Conservation (phyloP, 1,140 invertebrate species). For the Aphelenchoides fujianensis region DNA sequence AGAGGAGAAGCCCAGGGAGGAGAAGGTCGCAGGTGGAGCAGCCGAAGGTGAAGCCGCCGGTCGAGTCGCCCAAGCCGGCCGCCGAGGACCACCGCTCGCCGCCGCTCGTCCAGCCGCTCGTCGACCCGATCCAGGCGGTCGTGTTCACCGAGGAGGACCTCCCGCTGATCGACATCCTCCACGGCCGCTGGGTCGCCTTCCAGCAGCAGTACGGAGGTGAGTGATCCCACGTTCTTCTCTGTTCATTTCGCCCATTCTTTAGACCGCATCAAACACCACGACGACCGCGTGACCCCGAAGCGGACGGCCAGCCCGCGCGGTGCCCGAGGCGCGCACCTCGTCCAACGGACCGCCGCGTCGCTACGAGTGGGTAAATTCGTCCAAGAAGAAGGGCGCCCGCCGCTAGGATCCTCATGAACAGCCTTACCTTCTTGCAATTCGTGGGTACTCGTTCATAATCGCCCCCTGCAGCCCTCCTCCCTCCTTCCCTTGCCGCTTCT, state of each 20-base stretch:
- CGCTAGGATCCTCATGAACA: too few species aligned
- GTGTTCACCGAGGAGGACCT: not conserved
- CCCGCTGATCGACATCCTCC: not conserved
- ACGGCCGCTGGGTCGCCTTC: not conserved
- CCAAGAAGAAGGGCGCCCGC: too few species aligned
- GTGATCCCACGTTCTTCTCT: too few species aligned
- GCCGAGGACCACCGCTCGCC: too few species aligned
- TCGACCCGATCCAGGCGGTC: not conserved
- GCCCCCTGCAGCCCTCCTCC: too few species aligned
- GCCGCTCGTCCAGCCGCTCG: not conserved
- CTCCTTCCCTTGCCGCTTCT: too few species aligned
- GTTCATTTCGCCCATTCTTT: not conserved
- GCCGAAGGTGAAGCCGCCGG: not conserved
- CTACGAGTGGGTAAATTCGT: too few species aligned
- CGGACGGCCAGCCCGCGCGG: too few species aligned
- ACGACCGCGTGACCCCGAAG: not conserved
- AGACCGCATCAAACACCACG: conserved; percentile 4
- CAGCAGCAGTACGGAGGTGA: not conserved
- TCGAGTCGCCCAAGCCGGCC: not conserved
- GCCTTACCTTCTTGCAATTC: too few species aligned
- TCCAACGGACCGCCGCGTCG: not conserved
- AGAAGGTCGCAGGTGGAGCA: not conserved
- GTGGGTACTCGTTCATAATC: too few species aligned
- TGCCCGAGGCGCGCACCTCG: not conserved
- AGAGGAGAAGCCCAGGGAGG: not conserved